These are phyloP conservation scores for Capitulum mitella DNA, from an alignment of 2,888 invertebrate genomes.

Conservation along the genomic window DNA sequence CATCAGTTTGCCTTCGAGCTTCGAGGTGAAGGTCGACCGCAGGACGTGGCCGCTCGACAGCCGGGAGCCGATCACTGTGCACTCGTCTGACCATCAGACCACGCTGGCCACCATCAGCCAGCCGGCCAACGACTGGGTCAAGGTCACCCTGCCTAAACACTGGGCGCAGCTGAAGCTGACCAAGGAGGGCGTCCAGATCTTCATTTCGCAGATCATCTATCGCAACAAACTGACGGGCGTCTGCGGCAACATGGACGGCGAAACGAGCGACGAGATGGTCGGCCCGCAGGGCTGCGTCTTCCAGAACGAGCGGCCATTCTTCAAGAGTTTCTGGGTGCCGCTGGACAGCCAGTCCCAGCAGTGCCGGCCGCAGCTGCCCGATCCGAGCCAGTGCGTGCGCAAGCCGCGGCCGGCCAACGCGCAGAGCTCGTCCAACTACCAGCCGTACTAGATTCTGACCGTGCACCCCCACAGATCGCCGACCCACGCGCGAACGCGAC, in stretches of 20 bases:
- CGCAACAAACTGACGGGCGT: constrained; percentile 14
- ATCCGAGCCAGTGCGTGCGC: not conserved
- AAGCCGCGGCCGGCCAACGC: not conserved
- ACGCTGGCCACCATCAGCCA: not conserved
- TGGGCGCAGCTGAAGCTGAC: not conserved
- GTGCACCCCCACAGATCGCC: not conserved
- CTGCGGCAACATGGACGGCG: constrained; percentile 30
- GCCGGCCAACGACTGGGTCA: not conserved
- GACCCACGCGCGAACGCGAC: not conserved
- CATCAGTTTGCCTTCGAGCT: too few relatives aligned
- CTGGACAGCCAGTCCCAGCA: not conserved
- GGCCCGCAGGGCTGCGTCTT: constrained; percentile 25
- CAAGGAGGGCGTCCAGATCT: not conserved
- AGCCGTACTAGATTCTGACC: not conserved
- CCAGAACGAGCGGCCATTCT: not conserved
- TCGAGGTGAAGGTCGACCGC: not conserved
- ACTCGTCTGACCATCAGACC: too few relatives aligned
- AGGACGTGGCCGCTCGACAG: not conserved
- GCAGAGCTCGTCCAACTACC: not conserved
- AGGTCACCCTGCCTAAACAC: not conserved
- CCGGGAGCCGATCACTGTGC: not conserved
- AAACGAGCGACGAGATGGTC: constrained; percentile 26
- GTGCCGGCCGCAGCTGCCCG: not conserved
- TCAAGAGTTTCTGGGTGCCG: not conserved
- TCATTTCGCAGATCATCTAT: not conserved